phyloP scores from a whole-genome alignment of 2,113 vertebrate genomes.

The Platycercus adscitus region DNA sequence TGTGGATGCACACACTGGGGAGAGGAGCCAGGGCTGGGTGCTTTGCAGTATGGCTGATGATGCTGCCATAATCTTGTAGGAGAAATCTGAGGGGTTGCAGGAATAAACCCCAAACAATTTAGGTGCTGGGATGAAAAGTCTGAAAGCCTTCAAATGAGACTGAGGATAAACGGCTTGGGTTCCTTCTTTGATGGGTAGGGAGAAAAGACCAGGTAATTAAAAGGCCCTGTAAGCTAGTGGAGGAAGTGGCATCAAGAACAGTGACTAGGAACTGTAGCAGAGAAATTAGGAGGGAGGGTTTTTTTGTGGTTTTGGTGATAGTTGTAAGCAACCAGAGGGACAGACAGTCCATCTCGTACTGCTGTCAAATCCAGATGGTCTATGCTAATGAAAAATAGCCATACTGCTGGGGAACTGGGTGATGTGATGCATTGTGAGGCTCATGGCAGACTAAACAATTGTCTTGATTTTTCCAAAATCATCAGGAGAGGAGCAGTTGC shows the following conservation, averaged over 20 bases:
- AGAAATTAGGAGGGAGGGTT: rapidly evolving
- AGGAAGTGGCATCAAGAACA: background rate
- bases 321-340: background rate
- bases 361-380: background rate
- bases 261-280: background rate
- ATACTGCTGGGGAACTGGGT: background rate
- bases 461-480: background rate
- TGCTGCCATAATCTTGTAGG: background rate
- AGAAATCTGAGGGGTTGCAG: background rate
- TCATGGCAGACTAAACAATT: background rate
- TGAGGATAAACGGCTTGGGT: background rate
- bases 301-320: background rate
- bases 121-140: background rate
- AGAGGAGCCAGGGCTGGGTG: background rate
- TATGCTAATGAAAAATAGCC: background rate
- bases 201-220: background rate
- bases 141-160: background rate
- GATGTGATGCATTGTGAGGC: background rate
- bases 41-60: background rate
- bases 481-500: background rate
- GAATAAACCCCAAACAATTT: background rate
- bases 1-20: rapidly evolving
- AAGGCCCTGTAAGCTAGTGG: background rate
- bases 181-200: background rate
- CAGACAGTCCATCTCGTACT: background rate